Conservation (phyloP, 92 coral and sea anemone genomes). For the Epizoanthus ramosus region DNA sequence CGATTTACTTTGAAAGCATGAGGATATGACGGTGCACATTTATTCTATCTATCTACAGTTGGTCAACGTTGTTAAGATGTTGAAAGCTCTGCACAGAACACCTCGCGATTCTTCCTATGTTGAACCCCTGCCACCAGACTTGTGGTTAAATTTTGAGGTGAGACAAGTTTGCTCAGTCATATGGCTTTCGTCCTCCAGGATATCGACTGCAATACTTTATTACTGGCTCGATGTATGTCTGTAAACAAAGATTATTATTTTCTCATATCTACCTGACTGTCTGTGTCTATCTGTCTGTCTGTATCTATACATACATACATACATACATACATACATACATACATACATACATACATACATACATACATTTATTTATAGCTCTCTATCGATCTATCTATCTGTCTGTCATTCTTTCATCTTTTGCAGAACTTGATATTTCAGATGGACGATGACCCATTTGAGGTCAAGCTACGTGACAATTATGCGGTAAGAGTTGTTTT, state of each 20-base stretch:
- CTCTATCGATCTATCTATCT: too few relatives aligned
- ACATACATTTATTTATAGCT: too few relatives aligned
- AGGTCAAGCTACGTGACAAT: slow-evolving; percentile 95
- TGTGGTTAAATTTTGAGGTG: slow-evolving; percentile 89
- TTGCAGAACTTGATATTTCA: slow-evolving; percentile 76
- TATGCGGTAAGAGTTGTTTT: slow-evolving; percentile 78
- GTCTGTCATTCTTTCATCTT: neutral
- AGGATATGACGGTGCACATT: neutral
- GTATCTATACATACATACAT: too few relatives aligned
- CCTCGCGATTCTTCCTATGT: slow-evolving; percentile 67
- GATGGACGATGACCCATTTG: slow-evolving; percentile 97
- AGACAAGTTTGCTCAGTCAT: neutral
- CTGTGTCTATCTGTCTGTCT: neutral
- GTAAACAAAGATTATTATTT: too few relatives aligned
- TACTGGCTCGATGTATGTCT: too few relatives aligned
- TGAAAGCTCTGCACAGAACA: slow-evolving; percentile 80
- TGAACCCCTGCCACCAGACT: slow-evolving; percentile 89
- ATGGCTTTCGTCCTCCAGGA: neutral
- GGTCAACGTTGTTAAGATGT: slow-evolving; percentile 80
- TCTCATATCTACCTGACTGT: neutral
- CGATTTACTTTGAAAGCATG: slow-evolving; percentile 1
- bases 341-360: too few relatives aligned
- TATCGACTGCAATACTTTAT: too few relatives aligned
- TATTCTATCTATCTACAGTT: slow-evolving; percentile 47
- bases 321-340: too few relatives aligned